Evolutionary conservation across 2,888 invertebrate genomes (phyloP).

Genomic region (Cheilosia variabilis): DNA sequence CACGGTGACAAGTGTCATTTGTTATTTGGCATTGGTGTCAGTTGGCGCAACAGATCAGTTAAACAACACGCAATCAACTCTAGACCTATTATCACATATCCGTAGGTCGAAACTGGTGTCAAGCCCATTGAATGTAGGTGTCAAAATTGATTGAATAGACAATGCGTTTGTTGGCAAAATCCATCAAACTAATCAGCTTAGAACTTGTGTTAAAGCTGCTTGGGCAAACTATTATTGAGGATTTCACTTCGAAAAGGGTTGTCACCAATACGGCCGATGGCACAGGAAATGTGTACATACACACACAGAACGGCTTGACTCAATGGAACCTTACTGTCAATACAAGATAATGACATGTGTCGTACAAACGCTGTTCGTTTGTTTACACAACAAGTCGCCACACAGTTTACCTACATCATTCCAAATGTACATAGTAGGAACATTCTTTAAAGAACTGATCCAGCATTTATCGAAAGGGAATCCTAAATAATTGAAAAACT

Average conservation of each 20-base stretch:
- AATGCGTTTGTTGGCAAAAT: neutral
- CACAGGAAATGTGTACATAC: neutral
- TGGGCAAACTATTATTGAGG: neutral
- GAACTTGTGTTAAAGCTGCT: neutral
- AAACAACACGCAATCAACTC: too few species aligned
- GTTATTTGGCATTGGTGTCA: too few species aligned
- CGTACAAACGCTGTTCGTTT: neutral
- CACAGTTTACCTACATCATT: neutral
- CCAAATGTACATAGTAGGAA: neutral
- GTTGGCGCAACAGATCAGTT: too few species aligned
- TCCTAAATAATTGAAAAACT: constrained; percentile 10
- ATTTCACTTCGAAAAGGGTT: neutral
- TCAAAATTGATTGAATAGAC: neutral
- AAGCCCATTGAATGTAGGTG: neutral
- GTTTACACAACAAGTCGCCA: neutral
- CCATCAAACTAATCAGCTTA: constrained; percentile 2
- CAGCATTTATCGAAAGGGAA: neutral
- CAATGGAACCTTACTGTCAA: neutral
- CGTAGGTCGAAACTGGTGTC: neutral
- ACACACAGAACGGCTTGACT: neutral
- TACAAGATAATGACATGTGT: neutral
- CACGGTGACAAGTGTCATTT: too few species aligned
- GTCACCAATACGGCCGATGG: neutral
- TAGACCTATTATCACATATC: neutral
- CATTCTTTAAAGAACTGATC: neutral